Percentiles rank a stretch among this genome's conserved stretches.
These are phyloP conservation scores for Actenoides hombroni DNA, from an alignment of 2,113 vertebrate species.

Conservation along the genomic window DNA sequence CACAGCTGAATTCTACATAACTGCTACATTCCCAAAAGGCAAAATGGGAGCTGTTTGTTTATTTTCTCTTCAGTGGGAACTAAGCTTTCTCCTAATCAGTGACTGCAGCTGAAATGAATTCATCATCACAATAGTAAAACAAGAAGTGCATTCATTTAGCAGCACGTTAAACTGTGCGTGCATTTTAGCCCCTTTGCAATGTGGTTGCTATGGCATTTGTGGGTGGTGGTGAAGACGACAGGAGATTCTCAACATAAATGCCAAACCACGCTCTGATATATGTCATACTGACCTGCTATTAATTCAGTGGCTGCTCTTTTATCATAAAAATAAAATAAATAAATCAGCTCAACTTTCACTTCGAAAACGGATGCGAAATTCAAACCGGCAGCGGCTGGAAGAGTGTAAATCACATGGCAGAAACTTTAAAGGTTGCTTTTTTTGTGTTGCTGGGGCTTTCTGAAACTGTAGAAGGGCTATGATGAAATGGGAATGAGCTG, in stretches of 20 bases:
- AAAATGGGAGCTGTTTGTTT: constrained; percentile 28
- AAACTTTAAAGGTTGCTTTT: background rate
- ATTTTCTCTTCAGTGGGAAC: background rate
- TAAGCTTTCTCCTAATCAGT: background rate
- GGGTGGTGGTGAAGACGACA: constrained; percentile 24
- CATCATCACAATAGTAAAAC: constrained; percentile 34
- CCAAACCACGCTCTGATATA: constrained; percentile 33
- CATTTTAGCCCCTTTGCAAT: background rate
- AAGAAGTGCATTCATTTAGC: constrained; percentile 50
- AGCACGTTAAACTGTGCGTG: background rate
- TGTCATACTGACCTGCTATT: constrained; percentile 23
- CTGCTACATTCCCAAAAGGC: background rate
- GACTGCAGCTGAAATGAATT: constrained; percentile 39
- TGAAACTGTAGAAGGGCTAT: background rate
- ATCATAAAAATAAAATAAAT: background rate
- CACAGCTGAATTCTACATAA: constrained; percentile 12
- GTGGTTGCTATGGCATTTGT: constrained; percentile 54
- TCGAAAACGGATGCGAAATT: constrained; percentile 25
- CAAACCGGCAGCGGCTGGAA: background rate
- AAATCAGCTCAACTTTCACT: constrained; percentile 16
- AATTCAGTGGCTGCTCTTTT: constrained; percentile 48
- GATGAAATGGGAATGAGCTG: background rate
- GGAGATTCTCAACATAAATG: constrained; percentile 54
- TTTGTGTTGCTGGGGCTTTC: background rate
- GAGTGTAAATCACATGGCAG: background rate